phyloP scores from a whole-genome alignment of 1,140 invertebrate species.

The Zaprionus tsacasi region DNA sequence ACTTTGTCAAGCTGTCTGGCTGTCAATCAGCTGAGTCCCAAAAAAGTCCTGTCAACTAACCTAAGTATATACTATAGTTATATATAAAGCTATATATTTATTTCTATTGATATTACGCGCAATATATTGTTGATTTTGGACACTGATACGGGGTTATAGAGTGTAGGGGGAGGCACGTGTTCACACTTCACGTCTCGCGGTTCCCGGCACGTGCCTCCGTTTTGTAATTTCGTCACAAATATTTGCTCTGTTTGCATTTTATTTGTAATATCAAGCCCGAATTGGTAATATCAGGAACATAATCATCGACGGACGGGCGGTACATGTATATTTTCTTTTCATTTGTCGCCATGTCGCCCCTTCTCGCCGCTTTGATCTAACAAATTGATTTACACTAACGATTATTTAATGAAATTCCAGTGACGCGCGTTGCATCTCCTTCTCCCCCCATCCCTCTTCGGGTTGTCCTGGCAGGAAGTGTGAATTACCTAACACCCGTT shows the following conservation, averaged over 20 bases:
- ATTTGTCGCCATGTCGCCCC: conserved; percentile 76
- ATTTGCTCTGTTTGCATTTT: conserved; percentile 61
- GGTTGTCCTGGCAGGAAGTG: conserved; percentile 64
- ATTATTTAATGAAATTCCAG: conserved; percentile 81
- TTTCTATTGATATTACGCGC: conserved; percentile 29
- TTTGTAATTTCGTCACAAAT: conserved; percentile 66
- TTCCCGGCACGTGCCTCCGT: conserved; percentile 62
- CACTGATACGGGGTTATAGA: conserved; percentile 55
- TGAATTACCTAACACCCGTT: conserved; percentile 70
- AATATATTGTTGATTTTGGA: conserved; percentile 77
- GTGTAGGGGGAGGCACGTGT: conserved; percentile 52
- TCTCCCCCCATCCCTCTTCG: background rate
- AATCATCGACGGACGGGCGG: conserved; percentile 1
- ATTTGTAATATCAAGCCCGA: conserved; percentile 47
- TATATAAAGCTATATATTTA: background rate
- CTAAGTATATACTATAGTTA: background rate
- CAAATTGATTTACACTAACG: conserved; percentile 82
- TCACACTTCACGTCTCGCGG: conserved; percentile 68
- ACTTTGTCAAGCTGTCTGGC: conserved; percentile 7
- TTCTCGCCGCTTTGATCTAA: conserved; percentile 66
- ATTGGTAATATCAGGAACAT: conserved; percentile 67
- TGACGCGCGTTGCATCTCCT: conserved; percentile 24
- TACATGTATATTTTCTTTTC: conserved; percentile 68
- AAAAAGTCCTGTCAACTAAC: background rate
- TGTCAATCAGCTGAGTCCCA: background rate